Conservation (phyloP, 2,113 vertebrate species). For the Apeltes quadracus region DNA sequence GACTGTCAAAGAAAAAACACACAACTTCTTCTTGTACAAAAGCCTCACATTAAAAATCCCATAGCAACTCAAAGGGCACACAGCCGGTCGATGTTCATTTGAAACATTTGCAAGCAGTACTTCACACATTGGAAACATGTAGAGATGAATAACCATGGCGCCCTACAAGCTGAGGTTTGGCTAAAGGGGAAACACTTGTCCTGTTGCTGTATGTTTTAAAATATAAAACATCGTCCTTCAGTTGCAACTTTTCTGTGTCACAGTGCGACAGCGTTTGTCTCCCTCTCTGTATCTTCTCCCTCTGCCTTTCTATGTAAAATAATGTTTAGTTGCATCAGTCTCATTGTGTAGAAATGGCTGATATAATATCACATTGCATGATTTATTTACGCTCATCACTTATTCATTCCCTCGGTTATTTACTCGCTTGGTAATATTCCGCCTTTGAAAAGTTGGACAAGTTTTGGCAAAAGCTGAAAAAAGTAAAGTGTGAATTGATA, state of each 20-base stretch:
- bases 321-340: conserved; percentile 52
- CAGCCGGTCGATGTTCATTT: background rate
- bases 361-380: conserved; percentile 58
- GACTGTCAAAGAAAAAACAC: background rate
- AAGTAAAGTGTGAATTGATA: conserved; percentile 45
- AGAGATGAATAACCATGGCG: conserved; percentile 4
- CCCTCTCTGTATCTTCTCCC: background rate
- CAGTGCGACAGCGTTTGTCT: background rate
- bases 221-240: background rate
- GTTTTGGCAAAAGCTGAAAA: conserved; percentile 54
- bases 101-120: conserved; percentile 21
- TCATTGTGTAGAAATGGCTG: conserved; percentile 66
- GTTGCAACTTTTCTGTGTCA: conserved; percentile 6
- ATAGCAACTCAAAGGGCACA: background rate
- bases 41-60: conserved; percentile 11
- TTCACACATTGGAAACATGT: background rate
- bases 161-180: background rate
- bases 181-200: background rate
- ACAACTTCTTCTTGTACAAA: background rate
- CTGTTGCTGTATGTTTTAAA: background rate
- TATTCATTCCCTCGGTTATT: conserved; percentile 70
- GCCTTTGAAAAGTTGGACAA: conserved; percentile 53
- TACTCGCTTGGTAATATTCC: conserved; percentile 46
- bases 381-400: conserved; percentile 75
- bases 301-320: conserved; percentile 32